Percentiles rank a stretch among this genome's conserved stretches.
Conservation (phyloP, 2,113 vertebrate species). For the Stegastes partitus region DNA sequence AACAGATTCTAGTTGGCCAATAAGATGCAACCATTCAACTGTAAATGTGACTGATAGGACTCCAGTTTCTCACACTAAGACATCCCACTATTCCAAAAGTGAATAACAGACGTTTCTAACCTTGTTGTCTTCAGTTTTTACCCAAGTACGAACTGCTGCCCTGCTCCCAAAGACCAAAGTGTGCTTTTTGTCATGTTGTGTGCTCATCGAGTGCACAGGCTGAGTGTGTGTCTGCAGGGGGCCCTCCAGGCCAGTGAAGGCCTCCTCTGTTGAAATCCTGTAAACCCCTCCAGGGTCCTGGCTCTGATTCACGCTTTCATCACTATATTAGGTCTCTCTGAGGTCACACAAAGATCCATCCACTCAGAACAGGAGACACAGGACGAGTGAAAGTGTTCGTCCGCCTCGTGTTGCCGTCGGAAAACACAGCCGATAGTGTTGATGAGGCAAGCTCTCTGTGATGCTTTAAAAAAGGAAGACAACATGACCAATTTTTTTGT, state of each 20-base stretch:
- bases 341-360: slow-evolving; percentile 6
- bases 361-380: background rate
- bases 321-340: slow-evolving; percentile 12
- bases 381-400: background rate
- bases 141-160: accelerated
- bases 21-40: too few species aligned
- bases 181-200: background rate
- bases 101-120: background rate
- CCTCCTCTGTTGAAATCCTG: slow-evolving; percentile 3
- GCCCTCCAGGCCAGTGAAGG: background rate
- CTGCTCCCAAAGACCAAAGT: background rate
- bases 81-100: background rate
- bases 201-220: background rate
- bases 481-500: background rate
- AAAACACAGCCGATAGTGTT: too few species aligned
- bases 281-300: background rate
- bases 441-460: background rate
- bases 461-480: background rate
- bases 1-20: too few species aligned
- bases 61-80: background rate
- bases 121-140: background rate
- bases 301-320: slow-evolving; percentile 27
- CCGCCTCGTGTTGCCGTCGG: too few species aligned
- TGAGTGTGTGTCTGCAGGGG: background rate
- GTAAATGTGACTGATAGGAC: too few species aligned